phyloP scores from a whole-genome alignment of 2,113 vertebrate species.

The Cygnus buccinator region DNA sequence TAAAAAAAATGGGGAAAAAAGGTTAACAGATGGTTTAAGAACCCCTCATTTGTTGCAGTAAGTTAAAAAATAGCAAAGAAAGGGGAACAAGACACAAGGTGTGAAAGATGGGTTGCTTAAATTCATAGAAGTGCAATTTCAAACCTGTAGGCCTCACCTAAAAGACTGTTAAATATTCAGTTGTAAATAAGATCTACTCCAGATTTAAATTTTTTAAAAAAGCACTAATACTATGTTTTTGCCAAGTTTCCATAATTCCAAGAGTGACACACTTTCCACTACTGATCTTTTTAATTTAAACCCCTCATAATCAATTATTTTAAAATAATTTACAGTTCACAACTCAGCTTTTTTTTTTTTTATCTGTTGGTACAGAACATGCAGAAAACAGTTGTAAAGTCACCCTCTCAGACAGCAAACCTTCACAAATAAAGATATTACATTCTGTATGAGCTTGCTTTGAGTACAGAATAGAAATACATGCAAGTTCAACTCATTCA shows the following conservation, averaged over 20 bases:
- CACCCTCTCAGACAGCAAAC: background rate
- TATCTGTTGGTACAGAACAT: background rate
- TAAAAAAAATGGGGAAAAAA: conserved; percentile 72
- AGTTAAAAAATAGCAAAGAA: conserved; percentile 85
- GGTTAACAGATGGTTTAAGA: conserved; percentile 95
- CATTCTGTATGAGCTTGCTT: background rate
- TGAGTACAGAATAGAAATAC: background rate
- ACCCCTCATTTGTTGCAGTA: conserved; percentile 84
- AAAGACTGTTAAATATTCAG: conserved; percentile 84
- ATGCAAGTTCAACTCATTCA: background rate
- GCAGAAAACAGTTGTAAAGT: background rate
- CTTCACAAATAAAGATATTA: background rate
- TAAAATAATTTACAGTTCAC: background rate
- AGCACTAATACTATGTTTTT: background rate
- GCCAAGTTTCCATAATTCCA: background rate
- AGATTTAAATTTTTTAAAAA: conserved; percentile 36
- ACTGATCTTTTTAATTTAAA: background rate
- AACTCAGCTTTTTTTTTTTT: background rate
- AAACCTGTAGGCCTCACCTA: conserved; percentile 79
- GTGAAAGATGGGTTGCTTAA: conserved; percentile 84
- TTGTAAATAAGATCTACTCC: conserved; percentile 77
- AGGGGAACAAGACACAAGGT: conserved; percentile 83
- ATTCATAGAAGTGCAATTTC: conserved; percentile 81
- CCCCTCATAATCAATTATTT: background rate
- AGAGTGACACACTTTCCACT: background rate